These are phyloP conservation scores for Cryptophagus acutangulus DNA, from an alignment of 2,888 invertebrate species.

Conservation along the genomic window DNA sequence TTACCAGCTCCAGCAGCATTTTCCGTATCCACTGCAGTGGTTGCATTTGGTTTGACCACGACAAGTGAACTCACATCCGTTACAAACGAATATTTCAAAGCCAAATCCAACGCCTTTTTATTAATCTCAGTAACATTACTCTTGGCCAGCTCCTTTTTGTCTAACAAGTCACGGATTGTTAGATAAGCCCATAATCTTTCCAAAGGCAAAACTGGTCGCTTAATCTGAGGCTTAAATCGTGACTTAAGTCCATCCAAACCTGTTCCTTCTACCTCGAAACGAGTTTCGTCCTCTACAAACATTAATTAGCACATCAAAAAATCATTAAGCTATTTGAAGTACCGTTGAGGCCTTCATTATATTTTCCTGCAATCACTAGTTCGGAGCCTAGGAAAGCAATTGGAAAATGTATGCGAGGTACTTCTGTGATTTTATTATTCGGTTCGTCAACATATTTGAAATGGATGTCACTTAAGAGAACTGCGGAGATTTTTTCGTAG, in stretches of 20 bases:
- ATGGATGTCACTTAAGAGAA: slow-evolving; percentile 59
- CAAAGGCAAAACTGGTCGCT: too few species aligned
- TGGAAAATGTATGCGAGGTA: slow-evolving; percentile 53
- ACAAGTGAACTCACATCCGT: slow-evolving; percentile 63
- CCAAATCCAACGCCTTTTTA: slow-evolving; percentile 54
- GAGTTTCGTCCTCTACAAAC: too few species aligned
- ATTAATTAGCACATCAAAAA: too few species aligned
- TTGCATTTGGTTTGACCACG: slow-evolving; percentile 58
- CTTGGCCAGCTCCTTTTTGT: slow-evolving; percentile 41
- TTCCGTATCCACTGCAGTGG: slow-evolving; percentile 32
- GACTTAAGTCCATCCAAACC: too few species aligned
- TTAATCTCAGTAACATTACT: slow-evolving; percentile 38
- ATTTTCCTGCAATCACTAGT: slow-evolving; percentile 55
- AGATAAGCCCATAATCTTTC: slow-evolving; percentile 58
- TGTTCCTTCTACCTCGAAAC: too few species aligned
- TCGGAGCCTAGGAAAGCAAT: slow-evolving; percentile 58
- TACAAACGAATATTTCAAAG: slow-evolving; percentile 56
- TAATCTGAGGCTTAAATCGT: too few species aligned
- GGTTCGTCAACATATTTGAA: slow-evolving; percentile 57
- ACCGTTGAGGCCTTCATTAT: too few species aligned
- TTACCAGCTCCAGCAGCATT: too few species aligned
- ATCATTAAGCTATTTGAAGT: too few species aligned
- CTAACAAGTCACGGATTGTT: slow-evolving; percentile 57
- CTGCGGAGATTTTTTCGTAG: slow-evolving; percentile 62
- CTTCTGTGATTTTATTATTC: slow-evolving; percentile 24